phyloP scores from a whole-genome alignment of 2,888 invertebrate genomes.

The Leucophenga maculata region DNA sequence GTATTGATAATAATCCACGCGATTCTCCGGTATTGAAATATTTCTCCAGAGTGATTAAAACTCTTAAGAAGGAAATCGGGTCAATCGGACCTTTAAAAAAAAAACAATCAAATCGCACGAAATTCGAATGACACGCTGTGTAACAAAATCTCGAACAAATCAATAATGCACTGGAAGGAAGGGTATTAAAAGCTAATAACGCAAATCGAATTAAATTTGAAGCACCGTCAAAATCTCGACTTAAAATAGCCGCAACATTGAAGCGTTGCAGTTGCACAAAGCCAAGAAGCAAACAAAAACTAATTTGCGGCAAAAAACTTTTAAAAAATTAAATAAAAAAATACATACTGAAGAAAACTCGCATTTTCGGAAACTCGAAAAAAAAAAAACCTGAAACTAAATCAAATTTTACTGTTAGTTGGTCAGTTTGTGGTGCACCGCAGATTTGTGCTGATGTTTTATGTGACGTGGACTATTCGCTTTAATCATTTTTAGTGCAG shows the following conservation, averaged over 20 bases:
- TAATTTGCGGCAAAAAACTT: slow-evolving; percentile 47
- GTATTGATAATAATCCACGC: too few species aligned
- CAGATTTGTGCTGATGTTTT: neutral
- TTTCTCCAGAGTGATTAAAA: too few species aligned
- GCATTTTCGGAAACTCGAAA: slow-evolving; percentile 17
- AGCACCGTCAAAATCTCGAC: slow-evolving; percentile 24
- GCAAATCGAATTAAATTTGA: slow-evolving; percentile 42
- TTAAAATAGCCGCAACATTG: slow-evolving; percentile 43
- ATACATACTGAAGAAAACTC: neutral
- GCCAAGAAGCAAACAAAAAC: neutral
- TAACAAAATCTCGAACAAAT: slow-evolving; percentile 37
- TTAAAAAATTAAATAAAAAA: slow-evolving; percentile 33
- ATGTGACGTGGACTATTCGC: too few species aligned
- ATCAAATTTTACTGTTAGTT: slow-evolving; percentile 48
- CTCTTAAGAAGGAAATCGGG: too few species aligned
- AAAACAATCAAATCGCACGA: too few species aligned
- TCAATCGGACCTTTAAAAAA: too few species aligned
- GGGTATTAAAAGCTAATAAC: slow-evolving; percentile 30
- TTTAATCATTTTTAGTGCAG: neutral
- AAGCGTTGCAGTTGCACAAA: slow-evolving; percentile 16
- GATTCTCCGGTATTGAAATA: too few species aligned
- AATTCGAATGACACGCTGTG: neutral
- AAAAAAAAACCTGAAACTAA: slow-evolving; percentile 37
- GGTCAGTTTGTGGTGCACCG: neutral
- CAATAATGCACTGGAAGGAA: slow-evolving; percentile 28